Evolutionary conservation across 2,797 vertebrate species (phyloP), one percentile per base, ranked within the genome.

Genomic region (Scolopax rusticola): DNA sequence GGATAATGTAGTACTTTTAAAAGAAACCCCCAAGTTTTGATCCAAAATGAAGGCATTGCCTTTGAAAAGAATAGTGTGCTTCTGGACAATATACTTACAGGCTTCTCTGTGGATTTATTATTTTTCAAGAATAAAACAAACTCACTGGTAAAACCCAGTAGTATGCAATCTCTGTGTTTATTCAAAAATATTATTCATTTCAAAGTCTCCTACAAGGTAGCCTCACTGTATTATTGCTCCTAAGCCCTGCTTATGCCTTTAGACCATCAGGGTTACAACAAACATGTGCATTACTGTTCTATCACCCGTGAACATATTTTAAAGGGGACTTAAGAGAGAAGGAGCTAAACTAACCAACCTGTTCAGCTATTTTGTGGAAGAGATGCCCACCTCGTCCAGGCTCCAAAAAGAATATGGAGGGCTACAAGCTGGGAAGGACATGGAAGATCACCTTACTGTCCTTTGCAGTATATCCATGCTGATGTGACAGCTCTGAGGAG

Each of bases 41-140:
- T 57, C 8, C 25, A 73, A 91, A 89, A 76, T 50, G 71, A 82
- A 84, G 30, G 4, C 41, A 63, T 60, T 24, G 65, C 21, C 38
- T 71, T 65, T 32, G 40, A 75, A 83, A 76, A 50, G 6, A 89
- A 32, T 5, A 1, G 54, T 1, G 1, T 38, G 18, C 4, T 69
- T 80, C 83, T 73, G 38, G 17, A 73, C 12, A 83, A 87, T 30
- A 33, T 7, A 38, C 18, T 53, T 81, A 75, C 4, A 82, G 32
- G 21, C 33, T 84, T 90, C 38, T 63, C 51, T 64, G 17, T 47
- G 6, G 21, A 67, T 64, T 69, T 86, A 30, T 32, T 83, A 23
- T 53, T 92, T 69, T 86, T 67, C 73, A 74, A 20, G 33, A 84
- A 70, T 92, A 67, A 84, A 93, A 57, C 8, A 77, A 41, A 53